phyloP scores from a whole-genome alignment of 2,113 vertebrate genomes.

The Glareola pratincola region DNA sequence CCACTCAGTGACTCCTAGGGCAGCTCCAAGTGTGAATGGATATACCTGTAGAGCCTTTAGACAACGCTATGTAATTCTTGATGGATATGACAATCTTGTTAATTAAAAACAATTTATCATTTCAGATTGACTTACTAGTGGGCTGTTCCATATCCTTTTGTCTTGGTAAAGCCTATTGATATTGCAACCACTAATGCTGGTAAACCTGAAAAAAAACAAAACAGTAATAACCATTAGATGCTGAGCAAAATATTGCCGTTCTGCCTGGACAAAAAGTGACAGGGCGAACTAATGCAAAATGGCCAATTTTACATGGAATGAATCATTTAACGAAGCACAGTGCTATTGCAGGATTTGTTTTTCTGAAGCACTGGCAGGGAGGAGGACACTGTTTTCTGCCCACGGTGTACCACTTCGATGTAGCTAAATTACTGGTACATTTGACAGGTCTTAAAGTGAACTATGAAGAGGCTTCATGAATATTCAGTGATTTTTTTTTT shows the following conservation, averaged over 20 bases:
- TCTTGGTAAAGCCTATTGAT: constrained; percentile 99
- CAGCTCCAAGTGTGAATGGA: neutral
- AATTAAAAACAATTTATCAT: constrained; percentile 17
- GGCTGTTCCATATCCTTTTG: constrained; percentile 96
- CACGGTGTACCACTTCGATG: constrained; percentile 36
- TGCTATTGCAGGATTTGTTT: neutral
- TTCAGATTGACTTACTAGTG: constrained; percentile 90
- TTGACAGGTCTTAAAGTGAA: constrained; percentile 78
- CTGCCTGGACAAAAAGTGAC: neutral
- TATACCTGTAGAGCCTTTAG: neutral
- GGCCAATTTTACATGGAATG: neutral
- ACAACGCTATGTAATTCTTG: neutral
- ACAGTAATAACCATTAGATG: constrained; percentile 1
- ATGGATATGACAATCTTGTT: neutral
- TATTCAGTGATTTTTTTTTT: constrained; percentile 26
- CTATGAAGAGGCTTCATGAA: constrained; percentile 53
- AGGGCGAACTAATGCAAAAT: neutral
- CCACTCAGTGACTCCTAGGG: neutral
- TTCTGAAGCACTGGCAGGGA: neutral
- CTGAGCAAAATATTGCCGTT: neutral
- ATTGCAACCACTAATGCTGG: constrained; percentile 97
- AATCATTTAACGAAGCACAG: constrained; percentile 15
- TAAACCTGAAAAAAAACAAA: constrained; percentile 81
- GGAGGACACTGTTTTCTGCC: constrained; percentile 37
- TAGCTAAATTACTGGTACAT: constrained; percentile 85